Percentiles rank a stretch among this genome's conserved stretches.
Evolutionary conservation across 2,113 vertebrate genomes (phyloP).

Genomic region (Phrynocephalus versicolor): DNA sequence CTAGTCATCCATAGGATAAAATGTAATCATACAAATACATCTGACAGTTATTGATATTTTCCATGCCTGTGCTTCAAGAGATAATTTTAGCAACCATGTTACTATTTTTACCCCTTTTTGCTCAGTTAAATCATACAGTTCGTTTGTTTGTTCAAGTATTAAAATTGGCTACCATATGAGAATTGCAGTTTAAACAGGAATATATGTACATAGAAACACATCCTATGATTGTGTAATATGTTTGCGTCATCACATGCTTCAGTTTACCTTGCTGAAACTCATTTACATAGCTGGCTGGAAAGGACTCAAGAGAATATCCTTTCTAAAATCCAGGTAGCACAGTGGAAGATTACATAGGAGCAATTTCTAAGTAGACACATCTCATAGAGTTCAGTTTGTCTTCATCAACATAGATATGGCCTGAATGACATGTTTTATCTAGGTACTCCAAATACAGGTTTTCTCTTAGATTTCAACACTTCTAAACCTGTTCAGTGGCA

Average conservation of each 20-base stretch:
- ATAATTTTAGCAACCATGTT: slow-evolving; percentile 27
- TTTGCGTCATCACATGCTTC: background rate
- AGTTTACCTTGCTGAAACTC: slow-evolving; percentile 4
- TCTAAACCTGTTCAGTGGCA: background rate
- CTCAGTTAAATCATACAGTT: slow-evolving; percentile 27
- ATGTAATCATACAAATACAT: slow-evolving; percentile 45
- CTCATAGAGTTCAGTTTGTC: background rate
- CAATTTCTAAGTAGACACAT: background rate
- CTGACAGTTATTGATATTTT: slow-evolving; percentile 52
- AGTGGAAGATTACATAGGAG: background rate
- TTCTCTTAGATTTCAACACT: no score
- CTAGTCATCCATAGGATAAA: slow-evolving; percentile 29
- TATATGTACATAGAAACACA: background rate
- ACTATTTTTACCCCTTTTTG: background rate
- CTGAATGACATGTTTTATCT: background rate
- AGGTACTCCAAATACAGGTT: background rate
- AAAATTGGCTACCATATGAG: background rate
- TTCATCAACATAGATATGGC: background rate
- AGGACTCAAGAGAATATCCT: background rate
- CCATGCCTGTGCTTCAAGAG: slow-evolving; percentile 2
- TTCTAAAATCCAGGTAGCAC: background rate
- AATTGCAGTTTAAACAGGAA: background rate
- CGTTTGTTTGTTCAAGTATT: slow-evolving; percentile 16
- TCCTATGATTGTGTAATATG: background rate
- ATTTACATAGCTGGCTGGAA: background rate